These are phyloP conservation scores for Ochropacha duplaris DNA, from an alignment of 2,888 invertebrate species.

Conservation along the genomic window DNA sequence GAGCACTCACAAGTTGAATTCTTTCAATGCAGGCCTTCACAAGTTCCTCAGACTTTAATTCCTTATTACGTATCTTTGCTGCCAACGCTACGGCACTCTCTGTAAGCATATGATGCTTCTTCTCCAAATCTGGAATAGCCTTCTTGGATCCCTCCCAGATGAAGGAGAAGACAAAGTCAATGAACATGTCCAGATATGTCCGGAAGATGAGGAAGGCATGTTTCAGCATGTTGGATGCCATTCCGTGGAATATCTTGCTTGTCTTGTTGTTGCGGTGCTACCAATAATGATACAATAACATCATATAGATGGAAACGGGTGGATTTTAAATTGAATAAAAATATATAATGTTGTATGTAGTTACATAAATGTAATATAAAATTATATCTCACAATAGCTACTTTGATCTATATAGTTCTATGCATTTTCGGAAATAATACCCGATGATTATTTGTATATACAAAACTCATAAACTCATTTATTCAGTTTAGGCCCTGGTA, in stretches of 20 bases:
- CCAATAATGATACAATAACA: constrained; percentile 11
- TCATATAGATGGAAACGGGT: not conserved
- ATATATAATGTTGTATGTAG: too few relatives aligned
- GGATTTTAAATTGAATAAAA: too few relatives aligned
- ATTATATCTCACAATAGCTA: too few relatives aligned
- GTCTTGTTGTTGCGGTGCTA: constrained; percentile 60
- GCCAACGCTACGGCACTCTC: constrained; percentile 88
- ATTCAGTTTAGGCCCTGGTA: too few relatives aligned
- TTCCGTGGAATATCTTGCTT: constrained; percentile 59
- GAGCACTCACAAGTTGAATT: constrained; percentile 85
- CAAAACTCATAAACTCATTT: too few relatives aligned
- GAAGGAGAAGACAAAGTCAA: constrained; percentile 60
- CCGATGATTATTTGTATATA: too few relatives aligned
- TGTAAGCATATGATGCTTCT: constrained; percentile 53
- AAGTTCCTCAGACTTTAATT: constrained; percentile 86
- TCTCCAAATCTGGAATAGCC: constrained; percentile 60
- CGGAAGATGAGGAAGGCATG: constrained; percentile 58
- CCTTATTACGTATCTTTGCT: constrained; percentile 83
- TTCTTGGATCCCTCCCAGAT: constrained; percentile 58
- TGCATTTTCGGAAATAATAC: too few relatives aligned
- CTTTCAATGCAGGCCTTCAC: constrained; percentile 89
- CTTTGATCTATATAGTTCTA: too few relatives aligned
- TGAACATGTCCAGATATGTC: constrained; percentile 54
- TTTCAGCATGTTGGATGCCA: constrained; percentile 56
- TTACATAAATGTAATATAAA: too few relatives aligned